Base-by-base conservation (phyloP, 2,113 vertebrate species). In the Motacilla alba region DNA sequence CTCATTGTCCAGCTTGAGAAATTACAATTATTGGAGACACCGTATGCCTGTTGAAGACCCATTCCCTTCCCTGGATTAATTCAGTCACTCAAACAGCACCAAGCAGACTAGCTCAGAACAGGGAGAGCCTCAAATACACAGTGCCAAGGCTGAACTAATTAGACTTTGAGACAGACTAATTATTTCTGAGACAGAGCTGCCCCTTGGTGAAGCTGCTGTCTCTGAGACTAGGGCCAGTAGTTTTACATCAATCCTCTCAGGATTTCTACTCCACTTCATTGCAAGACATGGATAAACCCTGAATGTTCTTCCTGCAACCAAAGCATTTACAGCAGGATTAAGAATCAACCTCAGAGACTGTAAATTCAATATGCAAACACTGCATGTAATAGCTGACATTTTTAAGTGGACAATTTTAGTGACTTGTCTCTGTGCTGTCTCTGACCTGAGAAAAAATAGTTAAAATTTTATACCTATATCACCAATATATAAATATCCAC, bases 111-210 rank as follows among this genome's bases (percentile, higher is more conserved):
- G n/a, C 69, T 33, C 85, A 86, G 67, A 73, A 28, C 79, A 80
- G 75, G 59, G 72, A 73, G 53, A 93, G 55, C 59, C 88, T 74
- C 85, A 58, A 49, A 85, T 3, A 15, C 72, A 41, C 6, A 4
- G 55, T 22, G 83, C 83, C 86, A 79, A 76, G 93, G 46, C 63
- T 83, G 55, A 93, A 90, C 76, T 93, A 93, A 94, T 90, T 83
- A 86, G 79, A 47, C 90, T 88, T 41, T 11, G 63, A 94, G 95
- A 88, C 83, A 93, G 63, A 74, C 43, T 81, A 69, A 93, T 90
- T 90, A 92, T 55, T 94, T 73, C 79, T 67, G 88, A 83, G 88
- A 66, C 88, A 93, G 72, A 59, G 64, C 63, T 80, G 75, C 53
- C 75, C 63, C 85, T 75, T 5, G 14, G 10, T 53, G 82, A 90